Evolutionary conservation across 2,113 vertebrate species (phyloP).

Genomic region (Zonotrichia leucophrys): DNA sequence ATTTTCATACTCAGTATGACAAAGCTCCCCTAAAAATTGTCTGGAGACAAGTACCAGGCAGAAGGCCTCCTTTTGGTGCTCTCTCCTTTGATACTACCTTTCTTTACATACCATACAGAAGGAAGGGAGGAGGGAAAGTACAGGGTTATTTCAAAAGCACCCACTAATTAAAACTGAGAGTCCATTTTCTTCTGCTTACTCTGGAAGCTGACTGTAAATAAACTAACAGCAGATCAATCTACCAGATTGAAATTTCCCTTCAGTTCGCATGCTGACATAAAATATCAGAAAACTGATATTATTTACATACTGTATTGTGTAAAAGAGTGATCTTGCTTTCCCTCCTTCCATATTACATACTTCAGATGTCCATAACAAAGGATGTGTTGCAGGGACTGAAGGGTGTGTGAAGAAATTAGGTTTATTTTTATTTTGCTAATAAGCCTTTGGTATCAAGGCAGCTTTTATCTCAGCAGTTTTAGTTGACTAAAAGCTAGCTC

Average conservation of each 20-base stretch:
- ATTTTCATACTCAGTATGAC: not conserved
- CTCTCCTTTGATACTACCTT: not conserved
- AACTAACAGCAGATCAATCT: not conserved
- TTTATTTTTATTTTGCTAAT: conserved; percentile 5
- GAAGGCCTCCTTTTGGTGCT: not conserved
- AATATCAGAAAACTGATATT: not conserved
- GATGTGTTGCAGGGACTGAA: not conserved
- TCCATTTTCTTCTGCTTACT: not conserved
- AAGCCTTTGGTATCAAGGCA: not conserved
- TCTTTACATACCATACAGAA: not conserved
- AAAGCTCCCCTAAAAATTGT: not conserved
- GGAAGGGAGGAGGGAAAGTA: not conserved
- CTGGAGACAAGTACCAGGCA: not conserved
- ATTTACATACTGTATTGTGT: not conserved
- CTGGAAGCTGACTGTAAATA: not conserved
- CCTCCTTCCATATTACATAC: not conserved
- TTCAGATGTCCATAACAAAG: not conserved
- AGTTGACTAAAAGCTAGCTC: not conserved
- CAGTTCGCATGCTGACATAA: not conserved
- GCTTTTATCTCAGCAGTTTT: not conserved
- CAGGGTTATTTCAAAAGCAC: not conserved
- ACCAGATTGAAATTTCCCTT: not conserved
- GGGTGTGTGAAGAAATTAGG: not conserved
- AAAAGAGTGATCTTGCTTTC: not conserved
- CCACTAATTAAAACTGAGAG: not conserved